Evolutionary conservation across 2,797 vertebrate genomes (phyloP).

Genomic region (Tiaroga cobitis): DNA sequence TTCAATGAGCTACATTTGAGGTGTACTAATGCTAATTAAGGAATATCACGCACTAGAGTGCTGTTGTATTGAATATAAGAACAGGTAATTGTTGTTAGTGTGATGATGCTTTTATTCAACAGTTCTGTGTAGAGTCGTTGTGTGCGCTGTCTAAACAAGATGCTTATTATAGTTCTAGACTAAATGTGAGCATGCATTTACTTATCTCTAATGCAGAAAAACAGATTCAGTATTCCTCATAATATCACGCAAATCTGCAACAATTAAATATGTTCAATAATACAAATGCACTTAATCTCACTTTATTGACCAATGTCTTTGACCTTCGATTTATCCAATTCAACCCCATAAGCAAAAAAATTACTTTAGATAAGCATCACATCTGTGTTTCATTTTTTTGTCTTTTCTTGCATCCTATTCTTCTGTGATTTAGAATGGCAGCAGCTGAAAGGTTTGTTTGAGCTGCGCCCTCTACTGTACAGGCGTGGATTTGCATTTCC

Average conservation of each 20-base stretch:
- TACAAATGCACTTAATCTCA: background rate
- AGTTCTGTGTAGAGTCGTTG: background rate
- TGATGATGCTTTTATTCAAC: background rate
- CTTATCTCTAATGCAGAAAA: background rate
- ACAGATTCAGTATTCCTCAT: background rate
- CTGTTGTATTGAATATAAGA: background rate
- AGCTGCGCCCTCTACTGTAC: too few species aligned
- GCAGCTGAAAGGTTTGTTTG: too few species aligned
- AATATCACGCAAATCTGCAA: background rate
- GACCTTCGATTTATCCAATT: background rate
- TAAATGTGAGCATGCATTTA: background rate
- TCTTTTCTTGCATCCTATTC: too few species aligned
- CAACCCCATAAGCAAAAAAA: background rate
- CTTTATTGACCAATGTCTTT: background rate
- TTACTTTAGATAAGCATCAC: background rate
- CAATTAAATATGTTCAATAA: background rate
- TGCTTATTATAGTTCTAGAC: background rate
- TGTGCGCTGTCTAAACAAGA: background rate
- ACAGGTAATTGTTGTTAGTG: background rate
- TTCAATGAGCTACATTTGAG: background rate
- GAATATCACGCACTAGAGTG: background rate
- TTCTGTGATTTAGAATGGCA: background rate
- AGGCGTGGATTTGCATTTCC: background rate
- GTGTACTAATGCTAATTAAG: background rate
- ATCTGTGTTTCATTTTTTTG: background rate